Conservation (phyloP, 2,888 invertebrate species). For the Elysia crispata region DNA sequence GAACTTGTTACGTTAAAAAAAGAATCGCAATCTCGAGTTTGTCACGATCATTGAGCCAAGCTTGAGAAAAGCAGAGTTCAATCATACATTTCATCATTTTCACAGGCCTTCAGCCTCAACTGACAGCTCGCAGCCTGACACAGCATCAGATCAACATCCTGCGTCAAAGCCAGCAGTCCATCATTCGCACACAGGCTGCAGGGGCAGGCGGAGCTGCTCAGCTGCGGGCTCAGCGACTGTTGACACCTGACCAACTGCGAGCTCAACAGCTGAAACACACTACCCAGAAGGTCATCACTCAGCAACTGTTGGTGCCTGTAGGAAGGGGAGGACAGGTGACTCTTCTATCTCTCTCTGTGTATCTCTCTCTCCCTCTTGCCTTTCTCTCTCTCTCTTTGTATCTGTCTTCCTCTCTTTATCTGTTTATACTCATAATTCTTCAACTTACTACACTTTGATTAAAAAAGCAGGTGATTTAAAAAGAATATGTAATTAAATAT, state of each 20-base stretch:
- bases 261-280: conserved; percentile 60
- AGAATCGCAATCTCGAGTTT: too few relatives aligned
- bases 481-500: too few relatives aligned
- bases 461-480: too few relatives aligned
- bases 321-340: conserved; percentile 52
- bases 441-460: too few relatives aligned
- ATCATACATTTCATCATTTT: conserved; percentile 1
- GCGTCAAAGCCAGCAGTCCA: conserved; percentile 56
- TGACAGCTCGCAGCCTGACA: conserved; percentile 63
- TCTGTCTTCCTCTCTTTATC: too few relatives aligned
- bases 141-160: conserved; percentile 62
- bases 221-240: conserved; percentile 62
- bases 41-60: too few relatives aligned
- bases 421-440: too few relatives aligned
- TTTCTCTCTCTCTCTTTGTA: too few relatives aligned
- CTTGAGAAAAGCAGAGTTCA: too few relatives aligned
- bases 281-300: conserved; percentile 75
- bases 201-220: conserved; percentile 49
- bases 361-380: too few relatives aligned
- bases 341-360: too few relatives aligned
- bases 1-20: too few relatives aligned
- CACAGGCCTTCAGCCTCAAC: conserved; percentile 67
- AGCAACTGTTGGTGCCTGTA: conserved; percentile 70
- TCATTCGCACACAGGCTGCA: conserved; percentile 54
- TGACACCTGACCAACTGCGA: conserved; percentile 55